These are phyloP conservation scores for Drosophila ogumai DNA, from an alignment of 1,140 invertebrate genomes.

Conservation along the genomic window DNA sequence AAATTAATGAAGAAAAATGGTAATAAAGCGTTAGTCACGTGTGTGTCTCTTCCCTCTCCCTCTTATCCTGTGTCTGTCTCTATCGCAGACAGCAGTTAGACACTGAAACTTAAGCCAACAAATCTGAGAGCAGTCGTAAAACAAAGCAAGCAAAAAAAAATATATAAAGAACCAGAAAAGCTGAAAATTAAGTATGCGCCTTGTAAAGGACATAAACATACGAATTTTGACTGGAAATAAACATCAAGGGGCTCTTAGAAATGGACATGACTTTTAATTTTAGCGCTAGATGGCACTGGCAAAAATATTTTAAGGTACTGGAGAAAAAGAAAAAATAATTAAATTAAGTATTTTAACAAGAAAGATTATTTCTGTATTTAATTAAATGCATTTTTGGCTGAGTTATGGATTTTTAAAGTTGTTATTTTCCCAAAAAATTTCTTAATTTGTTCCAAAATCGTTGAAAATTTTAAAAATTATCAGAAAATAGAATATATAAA, in stretches of 20 bases:
- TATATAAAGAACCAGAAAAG: not conserved
- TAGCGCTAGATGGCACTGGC: conserved; percentile 3
- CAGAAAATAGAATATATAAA: no score
- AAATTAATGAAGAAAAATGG: conserved; percentile 83
- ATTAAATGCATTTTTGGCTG: no score
- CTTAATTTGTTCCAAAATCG: no score
- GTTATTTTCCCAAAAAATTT: no score
- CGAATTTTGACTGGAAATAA: conserved; percentile 42
- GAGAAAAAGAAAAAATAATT: not conserved
- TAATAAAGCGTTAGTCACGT: conserved; percentile 82
- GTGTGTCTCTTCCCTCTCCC: conserved; percentile 51
- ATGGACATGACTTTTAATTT: conserved; percentile 45
- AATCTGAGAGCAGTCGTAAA: conserved; percentile 45
- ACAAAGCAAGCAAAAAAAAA: not conserved
- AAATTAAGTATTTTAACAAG: no score
- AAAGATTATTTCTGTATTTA: no score
- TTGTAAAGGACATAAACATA: conserved; percentile 44
- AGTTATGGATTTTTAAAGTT: no score
- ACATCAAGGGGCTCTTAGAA: conserved; percentile 20
- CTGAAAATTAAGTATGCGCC: conserved; percentile 44
- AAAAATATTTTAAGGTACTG: not conserved
- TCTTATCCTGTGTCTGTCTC: conserved; percentile 6
- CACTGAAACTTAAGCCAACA: conserved; percentile 42
- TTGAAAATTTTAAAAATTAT: no score
- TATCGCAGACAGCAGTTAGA: conserved; percentile 34